Conservation (phyloP, 2,113 vertebrate species). For the Poeciliopsis prolifica region DNA sequence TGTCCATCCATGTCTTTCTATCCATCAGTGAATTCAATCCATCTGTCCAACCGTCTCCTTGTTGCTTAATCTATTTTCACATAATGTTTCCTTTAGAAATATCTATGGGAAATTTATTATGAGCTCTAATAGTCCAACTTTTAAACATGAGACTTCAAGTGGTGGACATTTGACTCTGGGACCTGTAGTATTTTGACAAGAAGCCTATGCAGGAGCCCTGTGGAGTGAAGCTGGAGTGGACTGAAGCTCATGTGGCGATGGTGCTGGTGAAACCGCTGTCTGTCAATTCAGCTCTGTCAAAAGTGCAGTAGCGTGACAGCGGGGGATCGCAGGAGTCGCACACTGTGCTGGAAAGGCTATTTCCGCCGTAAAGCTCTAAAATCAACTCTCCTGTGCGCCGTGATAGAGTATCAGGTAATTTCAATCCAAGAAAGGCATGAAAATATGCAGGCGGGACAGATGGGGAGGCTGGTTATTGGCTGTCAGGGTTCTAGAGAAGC, state of each 20-base stretch:
- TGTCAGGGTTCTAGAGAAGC: background rate
- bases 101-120: background rate
- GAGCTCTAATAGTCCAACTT: background rate
- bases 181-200: background rate
- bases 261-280: background rate
- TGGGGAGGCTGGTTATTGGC: background rate
- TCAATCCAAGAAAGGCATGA: background rate
- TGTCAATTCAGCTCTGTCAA: slow-evolving; percentile 8
- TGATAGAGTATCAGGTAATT: background rate
- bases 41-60: too few relatives aligned
- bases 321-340: slow-evolving; percentile 1
- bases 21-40: too few relatives aligned
- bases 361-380: background rate
- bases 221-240: slow-evolving; percentile 2
- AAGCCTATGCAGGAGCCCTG: background rate
- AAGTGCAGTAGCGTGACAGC: slow-evolving; percentile 9
- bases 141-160: background rate
- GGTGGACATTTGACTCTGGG: background rate
- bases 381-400: background rate
- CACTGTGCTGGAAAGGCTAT: background rate
- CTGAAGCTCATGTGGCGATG: background rate
- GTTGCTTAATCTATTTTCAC: too few relatives aligned
- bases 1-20: background rate
- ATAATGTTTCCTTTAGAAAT: too few relatives aligned
- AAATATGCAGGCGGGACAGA: background rate